Conservation (phyloP, 2,888 invertebrate genomes). For the Parnassius smintheus region DNA sequence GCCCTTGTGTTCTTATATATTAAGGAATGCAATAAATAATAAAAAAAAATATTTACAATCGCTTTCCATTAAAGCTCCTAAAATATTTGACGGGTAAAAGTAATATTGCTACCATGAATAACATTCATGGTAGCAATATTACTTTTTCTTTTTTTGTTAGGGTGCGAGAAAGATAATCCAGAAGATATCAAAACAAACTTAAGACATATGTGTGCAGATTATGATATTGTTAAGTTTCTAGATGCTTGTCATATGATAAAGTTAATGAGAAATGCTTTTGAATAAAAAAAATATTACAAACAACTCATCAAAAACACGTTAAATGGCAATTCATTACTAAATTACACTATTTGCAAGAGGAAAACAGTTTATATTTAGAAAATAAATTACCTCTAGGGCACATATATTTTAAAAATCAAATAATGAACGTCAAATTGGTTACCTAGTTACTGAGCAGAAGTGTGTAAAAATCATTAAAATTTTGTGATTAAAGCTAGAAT, state of each 20-base stretch:
- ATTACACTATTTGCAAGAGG: conserved; percentile 23
- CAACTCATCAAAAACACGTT: too few species aligned
- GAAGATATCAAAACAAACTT: conserved; percentile 17
- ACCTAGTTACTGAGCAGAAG: conserved; percentile 32
- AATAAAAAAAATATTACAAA: too few species aligned
- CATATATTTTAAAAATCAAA: conserved; percentile 32
- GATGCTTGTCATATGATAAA: too few species aligned
- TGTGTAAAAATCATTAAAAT: conserved; percentile 17
- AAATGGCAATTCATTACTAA: background rate
- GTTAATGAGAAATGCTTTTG: too few species aligned
- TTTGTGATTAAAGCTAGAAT: too few species aligned
- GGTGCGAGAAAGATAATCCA: conserved; percentile 30
- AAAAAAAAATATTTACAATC: too few species aligned
- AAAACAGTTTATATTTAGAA: conserved; percentile 28
- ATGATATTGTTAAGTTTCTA: too few species aligned
- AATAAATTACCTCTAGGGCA: conserved; percentile 32
- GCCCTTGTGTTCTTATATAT: too few species aligned
- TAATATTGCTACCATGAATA: conserved; percentile 25
- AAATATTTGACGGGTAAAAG: conserved; percentile 19
- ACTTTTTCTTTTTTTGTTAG: conserved; percentile 22
- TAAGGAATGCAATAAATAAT: too few species aligned
- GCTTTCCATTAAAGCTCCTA: too few species aligned
- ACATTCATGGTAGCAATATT: too few species aligned
- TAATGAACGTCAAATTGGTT: conserved; percentile 36
- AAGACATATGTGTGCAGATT: background rate